Evolutionary conservation across 64 coral and sea anemone genomes (phyloP).

Genomic region (Astreopora myriophthalma): DNA sequence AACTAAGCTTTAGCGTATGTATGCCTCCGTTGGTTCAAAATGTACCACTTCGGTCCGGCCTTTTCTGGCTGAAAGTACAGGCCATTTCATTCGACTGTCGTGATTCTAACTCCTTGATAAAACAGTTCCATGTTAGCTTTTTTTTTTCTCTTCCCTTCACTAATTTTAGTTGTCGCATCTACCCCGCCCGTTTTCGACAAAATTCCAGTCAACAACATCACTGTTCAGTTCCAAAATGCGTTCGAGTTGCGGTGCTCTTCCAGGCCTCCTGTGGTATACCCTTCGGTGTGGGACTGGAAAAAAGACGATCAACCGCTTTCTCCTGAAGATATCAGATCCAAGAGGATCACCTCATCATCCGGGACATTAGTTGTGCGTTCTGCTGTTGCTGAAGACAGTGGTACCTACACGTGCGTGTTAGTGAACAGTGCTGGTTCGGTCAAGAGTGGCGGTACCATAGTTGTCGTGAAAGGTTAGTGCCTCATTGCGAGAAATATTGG

Average conservation of each 20-base stretch:
- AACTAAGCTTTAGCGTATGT: too few species aligned
- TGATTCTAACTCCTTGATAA: too few species aligned
- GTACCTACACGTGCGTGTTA: slow-evolving; percentile 73
- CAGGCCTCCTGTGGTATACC: neutral
- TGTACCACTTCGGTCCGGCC: too few species aligned
- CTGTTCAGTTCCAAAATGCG: neutral
- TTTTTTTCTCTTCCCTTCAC: neutral
- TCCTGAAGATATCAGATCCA: neutral
- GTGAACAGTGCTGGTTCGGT: slow-evolving; percentile 60
- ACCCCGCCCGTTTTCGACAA: slow-evolving; percentile 42
- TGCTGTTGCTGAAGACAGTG: slow-evolving; percentile 53
- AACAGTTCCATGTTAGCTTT: too few species aligned
- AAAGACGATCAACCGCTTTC: slow-evolving; percentile 67
- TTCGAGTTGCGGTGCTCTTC: slow-evolving; percentile 31
- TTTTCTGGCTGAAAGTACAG: too few species aligned
- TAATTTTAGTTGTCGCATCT: slow-evolving; percentile 58
- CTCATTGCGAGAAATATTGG: too few species aligned
- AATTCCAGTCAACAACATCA: neutral
- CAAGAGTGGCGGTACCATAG: neutral
- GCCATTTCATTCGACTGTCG: too few species aligned
- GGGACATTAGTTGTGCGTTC: slow-evolving; percentile 63
- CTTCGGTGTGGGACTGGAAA: slow-evolving; percentile 60
- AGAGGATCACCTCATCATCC: slow-evolving; percentile 41
- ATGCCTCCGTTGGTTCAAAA: too few species aligned
- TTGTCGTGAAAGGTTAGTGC: slow-evolving; percentile 70